These are phyloP conservation scores for Pachliopta kotzebuea DNA, from an alignment of 2,888 invertebrate genomes.

Conservation along the genomic window DNA sequence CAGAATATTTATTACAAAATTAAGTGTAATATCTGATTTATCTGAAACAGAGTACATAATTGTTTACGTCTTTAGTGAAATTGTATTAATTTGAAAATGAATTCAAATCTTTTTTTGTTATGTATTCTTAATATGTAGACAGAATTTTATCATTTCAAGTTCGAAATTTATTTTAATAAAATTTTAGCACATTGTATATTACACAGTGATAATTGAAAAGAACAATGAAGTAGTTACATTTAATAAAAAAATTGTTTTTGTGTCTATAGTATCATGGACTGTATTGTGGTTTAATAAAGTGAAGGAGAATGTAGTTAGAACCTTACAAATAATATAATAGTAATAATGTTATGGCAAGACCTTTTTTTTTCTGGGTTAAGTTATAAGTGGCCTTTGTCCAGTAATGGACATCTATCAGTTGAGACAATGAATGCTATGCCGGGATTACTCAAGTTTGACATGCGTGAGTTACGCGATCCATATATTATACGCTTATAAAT, in stretches of 20 bases:
- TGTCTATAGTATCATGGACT: conserved; percentile 12
- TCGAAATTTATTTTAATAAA: conserved; percentile 9
- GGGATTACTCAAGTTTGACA: conserved; percentile 35
- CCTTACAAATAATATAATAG: conserved; percentile 30
- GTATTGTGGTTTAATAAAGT: conserved; percentile 11
- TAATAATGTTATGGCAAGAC: too few species aligned
- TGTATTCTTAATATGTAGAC: conserved; percentile 11
- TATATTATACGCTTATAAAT: conserved; percentile 29
- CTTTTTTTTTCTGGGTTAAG: too few species aligned
- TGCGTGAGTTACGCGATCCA: conserved; percentile 27
- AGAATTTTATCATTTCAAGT: conserved; percentile 13
- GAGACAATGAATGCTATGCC: conserved; percentile 32
- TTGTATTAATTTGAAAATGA: conserved; percentile 26
- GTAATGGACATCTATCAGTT: background rate
- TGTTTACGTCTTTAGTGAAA: conserved; percentile 29
- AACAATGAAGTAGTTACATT: conserved; percentile 1
- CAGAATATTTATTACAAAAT: conserved; percentile 61
- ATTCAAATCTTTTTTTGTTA: conserved; percentile 10
- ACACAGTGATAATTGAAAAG: conserved; percentile 4
- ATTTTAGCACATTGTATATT: conserved; percentile 8
- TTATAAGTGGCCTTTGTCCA: too few species aligned
- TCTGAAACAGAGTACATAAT: conserved; percentile 38
- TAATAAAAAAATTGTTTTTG: conserved; percentile 11
- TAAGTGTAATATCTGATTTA: conserved; percentile 45
- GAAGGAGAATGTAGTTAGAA: conserved; percentile 12